Base-by-base conservation (phyloP, 2,113 vertebrate genomes). In the Siniperca chuatsi region DNA sequence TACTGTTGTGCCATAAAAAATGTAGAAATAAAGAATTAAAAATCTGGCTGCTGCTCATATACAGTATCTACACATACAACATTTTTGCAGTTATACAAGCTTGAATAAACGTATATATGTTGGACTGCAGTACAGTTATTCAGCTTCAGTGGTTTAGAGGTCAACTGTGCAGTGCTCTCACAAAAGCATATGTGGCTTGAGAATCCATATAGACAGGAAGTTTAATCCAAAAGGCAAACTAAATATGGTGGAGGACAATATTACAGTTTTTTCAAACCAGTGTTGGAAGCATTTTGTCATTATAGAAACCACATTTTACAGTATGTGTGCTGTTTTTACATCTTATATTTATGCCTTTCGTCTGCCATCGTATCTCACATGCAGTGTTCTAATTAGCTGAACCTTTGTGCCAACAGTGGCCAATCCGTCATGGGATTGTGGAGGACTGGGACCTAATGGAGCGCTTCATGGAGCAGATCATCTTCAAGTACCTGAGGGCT, bases 361-460 rank as follows among this genome's bases (percentile, higher is more conserved):
- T 12, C 52, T 35, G 54, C 33, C 35, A 21, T 37, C 2, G 20
- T 1, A 20, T 57, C 44, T 54, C 48, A 46, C 20, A 10, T 25
- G 35, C 40, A 9, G 35, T n/a, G 16, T 52, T 68, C 33, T 79
- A 60, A 83, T 33, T 2, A 25, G 15, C 40, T 81, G 6, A 50
- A 50, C 15, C 15, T 33, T 74, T 70, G 7, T 69, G 3, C 33
- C 42, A 29, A 91, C 93, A 99, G 98, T 99, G 98, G 98, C 98
- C 98, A 15, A 99, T 99, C 52, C 97, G 98, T 83, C 98, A 99
- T 87, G 98, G 98, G 75, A 99, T 99, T 79, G 98, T 99, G 92
- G 98, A 99, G 95, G 98, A 99, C 87, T 99, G 98, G 98, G 98
- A 99, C 90, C 95, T 99, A 76, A 99, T 99, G 98, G 98, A 99